These are phyloP conservation scores for Pycnonotus jocosus DNA, from an alignment of 2,113 vertebrate species.

Conservation along the genomic window DNA sequence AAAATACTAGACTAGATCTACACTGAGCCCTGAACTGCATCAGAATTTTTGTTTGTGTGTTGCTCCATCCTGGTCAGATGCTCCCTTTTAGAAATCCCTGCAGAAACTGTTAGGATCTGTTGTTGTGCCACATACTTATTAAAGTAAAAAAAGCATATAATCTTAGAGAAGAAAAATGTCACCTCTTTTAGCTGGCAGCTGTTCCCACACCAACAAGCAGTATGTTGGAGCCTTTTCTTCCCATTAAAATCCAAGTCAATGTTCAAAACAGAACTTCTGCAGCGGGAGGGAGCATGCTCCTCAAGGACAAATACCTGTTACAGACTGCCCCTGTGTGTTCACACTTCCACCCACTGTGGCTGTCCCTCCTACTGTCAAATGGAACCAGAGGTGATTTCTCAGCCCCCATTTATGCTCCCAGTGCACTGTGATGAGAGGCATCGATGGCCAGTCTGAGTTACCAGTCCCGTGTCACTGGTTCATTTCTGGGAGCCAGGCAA, in stretches of 20 bases:
- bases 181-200: background rate
- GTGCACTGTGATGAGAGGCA: background rate
- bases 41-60: background rate
- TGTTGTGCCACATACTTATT: background rate
- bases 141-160: background rate
- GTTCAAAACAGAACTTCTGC: background rate
- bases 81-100: background rate
- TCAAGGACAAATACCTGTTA: background rate
- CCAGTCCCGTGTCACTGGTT: background rate
- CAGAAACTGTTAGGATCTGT: background rate
- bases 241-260: background rate
- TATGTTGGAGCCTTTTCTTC: background rate
- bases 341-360: background rate
- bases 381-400: background rate
- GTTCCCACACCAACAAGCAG: background rate
- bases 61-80: background rate
- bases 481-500: background rate
- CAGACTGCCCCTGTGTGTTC: background rate
- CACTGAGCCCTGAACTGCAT: background rate
- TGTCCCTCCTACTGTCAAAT: background rate
- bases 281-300: background rate
- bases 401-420: background rate
- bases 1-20: background rate
- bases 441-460: background rate
- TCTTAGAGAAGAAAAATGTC: background rate